Evolutionary conservation across 1,140 invertebrate genomes (phyloP).

Genomic region (Oreohelix idahoensis): DNA sequence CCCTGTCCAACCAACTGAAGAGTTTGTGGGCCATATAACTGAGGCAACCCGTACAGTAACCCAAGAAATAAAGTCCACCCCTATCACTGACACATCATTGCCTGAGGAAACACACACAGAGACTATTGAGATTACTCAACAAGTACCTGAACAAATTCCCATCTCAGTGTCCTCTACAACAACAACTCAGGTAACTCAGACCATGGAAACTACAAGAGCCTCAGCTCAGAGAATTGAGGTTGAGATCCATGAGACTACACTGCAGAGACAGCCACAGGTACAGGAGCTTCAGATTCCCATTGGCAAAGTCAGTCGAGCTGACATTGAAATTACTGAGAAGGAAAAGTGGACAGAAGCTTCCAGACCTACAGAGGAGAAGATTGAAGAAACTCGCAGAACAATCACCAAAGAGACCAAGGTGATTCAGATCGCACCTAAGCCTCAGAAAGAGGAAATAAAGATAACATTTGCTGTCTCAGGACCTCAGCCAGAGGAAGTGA

Average conservation of each 20-base stretch:
- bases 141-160: slow-evolving; percentile 53
- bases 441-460: slow-evolving; percentile 44
- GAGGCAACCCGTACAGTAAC: slow-evolving; percentile 57
- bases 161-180: slow-evolving; percentile 47
- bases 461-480: slow-evolving; percentile 40
- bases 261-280: slow-evolving; percentile 58
- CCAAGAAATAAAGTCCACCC: slow-evolving; percentile 49
- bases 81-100: slow-evolving; percentile 42
- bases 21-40: slow-evolving; percentile 54
- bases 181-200: slow-evolving; percentile 41
- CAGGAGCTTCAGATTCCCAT: slow-evolving; percentile 58
- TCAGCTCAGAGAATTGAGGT: slow-evolving; percentile 64
- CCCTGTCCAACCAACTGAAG: slow-evolving; percentile 48
- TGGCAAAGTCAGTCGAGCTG: slow-evolving; percentile 50
- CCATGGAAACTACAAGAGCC: slow-evolving; percentile 40
- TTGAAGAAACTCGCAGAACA: slow-evolving; percentile 58
- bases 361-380: slow-evolving; percentile 57
- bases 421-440: slow-evolving; percentile 27
- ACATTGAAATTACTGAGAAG: slow-evolving; percentile 40
- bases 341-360: slow-evolving; percentile 44
- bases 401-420: slow-evolving; percentile 49
- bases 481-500: slow-evolving; percentile 43
- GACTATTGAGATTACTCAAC: slow-evolving; percentile 64
- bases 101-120: slow-evolving; percentile 57
- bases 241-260: slow-evolving; percentile 61